Evolutionary conservation across 2,113 vertebrate species (phyloP), one percentile per base, ranked within the genome.

Genomic region (Rynchops niger): DNA sequence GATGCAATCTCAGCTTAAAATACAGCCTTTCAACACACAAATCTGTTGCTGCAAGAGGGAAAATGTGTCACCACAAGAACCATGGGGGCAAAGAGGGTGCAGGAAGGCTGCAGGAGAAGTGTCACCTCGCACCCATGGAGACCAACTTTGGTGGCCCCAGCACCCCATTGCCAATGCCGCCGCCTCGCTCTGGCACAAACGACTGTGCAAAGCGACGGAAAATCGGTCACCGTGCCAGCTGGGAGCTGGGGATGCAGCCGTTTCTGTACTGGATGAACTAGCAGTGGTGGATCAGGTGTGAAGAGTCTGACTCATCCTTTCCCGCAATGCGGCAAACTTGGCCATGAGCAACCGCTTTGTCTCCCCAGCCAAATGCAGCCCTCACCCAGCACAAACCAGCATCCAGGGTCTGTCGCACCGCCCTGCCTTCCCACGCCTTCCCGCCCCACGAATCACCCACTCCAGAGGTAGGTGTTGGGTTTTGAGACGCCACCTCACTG

Each of bases 61-160:
- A 53, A 62, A 45, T 0, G 0, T 45, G 69, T 50, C n/a, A 40
- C 74, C 29, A 6, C 55, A 27, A 72, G 26, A 32, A 27, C 32
- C 1, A 0, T 3, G 4, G 82, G 45, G n/a, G 16, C 59, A 63
- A 43, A 27, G 52, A 55, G 32, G 17, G 13, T 30, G 32, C 61
- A 47, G 66, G 29, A 82, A 78, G 30, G 20, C 59, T 70, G 23
- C 53, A 38, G 50, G 27, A 63, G 25, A 30, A 38, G 8, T 5
- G 40, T 12, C 47, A n/a, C 62, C 15, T 42, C 0, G 0, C 34
- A 76, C 13, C 16, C 0, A 0, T 18, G 32, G 42, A 50, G 11
- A 1, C 11, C 26, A 16, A 0, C 15, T 43, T 16, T 2, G 23
- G 34, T 21, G 43, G 52, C 43, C 50, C 17, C 21, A 13, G 18